phyloP scores from a whole-genome alignment of 2,888 invertebrate genomes.

The Rosalia funebris region DNA sequence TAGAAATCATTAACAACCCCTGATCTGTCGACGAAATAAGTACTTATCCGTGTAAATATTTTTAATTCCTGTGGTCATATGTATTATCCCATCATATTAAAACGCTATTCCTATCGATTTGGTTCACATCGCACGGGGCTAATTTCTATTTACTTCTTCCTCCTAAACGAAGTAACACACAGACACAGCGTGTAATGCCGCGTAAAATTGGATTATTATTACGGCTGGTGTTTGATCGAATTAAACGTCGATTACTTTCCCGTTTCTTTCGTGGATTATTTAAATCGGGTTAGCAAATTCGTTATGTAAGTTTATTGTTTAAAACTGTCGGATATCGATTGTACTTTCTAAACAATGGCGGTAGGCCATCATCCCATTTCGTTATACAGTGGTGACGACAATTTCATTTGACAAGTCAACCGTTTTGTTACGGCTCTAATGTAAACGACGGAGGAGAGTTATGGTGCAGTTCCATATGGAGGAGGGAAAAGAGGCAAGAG shows the following conservation, averaged over 20 bases:
- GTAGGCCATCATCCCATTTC: conserved; percentile 20
- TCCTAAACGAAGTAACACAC: conserved; percentile 1
- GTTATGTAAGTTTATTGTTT: conserved; percentile 23
- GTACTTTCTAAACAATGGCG: conserved; percentile 27
- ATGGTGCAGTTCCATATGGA: not conserved
- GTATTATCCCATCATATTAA: no score
- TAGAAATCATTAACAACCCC: no score
- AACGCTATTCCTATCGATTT: no score
- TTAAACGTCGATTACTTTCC: conserved; percentile 30
- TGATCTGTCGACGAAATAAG: no score
- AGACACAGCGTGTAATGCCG: conserved; percentile 11
- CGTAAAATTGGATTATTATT: conserved; percentile 22
- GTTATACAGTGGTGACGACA: conserved; percentile 21
- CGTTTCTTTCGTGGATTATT: conserved; percentile 30
- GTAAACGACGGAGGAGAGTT: not conserved
- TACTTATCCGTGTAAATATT: no score
- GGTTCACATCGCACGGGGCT: no score
- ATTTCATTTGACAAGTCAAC: conserved; percentile 18
- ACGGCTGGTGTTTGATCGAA: not conserved
- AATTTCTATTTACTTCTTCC: conserved; percentile 11
- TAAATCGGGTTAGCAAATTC: conserved; percentile 23
- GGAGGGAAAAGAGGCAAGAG: not conserved
- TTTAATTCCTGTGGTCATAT: no score
- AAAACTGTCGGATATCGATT: conserved; percentile 19
- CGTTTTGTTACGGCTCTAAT: not conserved